A percentile compares a stretch with the other conserved stretches of the same genome.
phyloP scores from a whole-genome alignment of 2,888 invertebrate genomes.

The Cephus runcator region DNA sequence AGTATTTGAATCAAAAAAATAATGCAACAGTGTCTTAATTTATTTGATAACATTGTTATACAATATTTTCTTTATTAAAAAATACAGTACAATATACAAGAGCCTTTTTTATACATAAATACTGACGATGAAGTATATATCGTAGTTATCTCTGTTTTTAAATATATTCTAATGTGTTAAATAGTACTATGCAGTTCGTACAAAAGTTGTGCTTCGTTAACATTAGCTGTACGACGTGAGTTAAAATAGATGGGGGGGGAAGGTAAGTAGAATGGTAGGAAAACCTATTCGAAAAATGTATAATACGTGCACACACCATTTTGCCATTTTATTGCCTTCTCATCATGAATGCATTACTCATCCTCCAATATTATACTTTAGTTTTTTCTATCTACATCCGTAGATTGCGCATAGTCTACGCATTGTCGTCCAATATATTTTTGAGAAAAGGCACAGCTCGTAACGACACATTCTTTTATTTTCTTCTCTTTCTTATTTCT shows the following conservation, averaged over 20 bases:
- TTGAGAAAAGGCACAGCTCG: conserved; percentile 39
- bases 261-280: no score
- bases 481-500: background rate
- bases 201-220: conserved; percentile 39
- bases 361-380: background rate
- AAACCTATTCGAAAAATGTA: no score
- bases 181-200: conserved; percentile 27
- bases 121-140: conserved; percentile 29
- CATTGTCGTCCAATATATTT: conserved; percentile 28
- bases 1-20: background rate
- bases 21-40: conserved; percentile 12
- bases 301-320: no score
- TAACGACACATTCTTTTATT: conserved; percentile 8
- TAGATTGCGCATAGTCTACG: background rate
- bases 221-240: conserved; percentile 15
- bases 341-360: no score
- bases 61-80: conserved; percentile 43
- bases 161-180: conserved; percentile 9
- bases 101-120: conserved; percentile 52
- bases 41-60: conserved; percentile 46
- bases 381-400: background rate
- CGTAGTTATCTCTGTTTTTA: background rate
- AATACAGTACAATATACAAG: conserved; percentile 44
- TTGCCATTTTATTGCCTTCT: no score
- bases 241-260: conserved; percentile 34